A percentile compares a stretch with the other conserved stretches of the same genome.
phyloP scores from a whole-genome alignment of 2,888 invertebrate genomes.

The Troides oblongomaculatus region DNA sequence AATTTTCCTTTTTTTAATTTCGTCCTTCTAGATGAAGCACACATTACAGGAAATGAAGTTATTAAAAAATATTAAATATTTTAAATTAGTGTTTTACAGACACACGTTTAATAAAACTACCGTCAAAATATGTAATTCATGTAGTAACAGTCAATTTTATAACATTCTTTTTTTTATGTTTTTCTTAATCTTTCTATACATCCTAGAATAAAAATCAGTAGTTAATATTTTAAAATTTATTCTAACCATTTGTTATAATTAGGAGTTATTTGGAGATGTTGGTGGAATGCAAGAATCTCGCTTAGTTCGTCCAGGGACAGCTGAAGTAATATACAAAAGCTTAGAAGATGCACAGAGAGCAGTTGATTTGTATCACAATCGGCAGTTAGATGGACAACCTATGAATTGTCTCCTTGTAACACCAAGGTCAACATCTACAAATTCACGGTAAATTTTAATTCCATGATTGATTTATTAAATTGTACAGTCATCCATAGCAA shows the following conservation, averaged over 20 bases:
- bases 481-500: no score
- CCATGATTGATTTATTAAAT: no score
- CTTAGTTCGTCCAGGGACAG: constrained; percentile 91
- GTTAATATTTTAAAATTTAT: not conserved
- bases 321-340: constrained; percentile 94
- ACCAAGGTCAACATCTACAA: constrained; percentile 72
- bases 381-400: constrained; percentile 95
- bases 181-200: no score
- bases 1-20: no score
- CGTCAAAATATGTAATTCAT: no score
- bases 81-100: no score
- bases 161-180: no score
- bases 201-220: not conserved
- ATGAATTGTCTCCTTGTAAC: constrained; percentile 94
- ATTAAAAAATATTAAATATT: no score
- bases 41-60: no score
- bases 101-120: no score
- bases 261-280: constrained; percentile 96
- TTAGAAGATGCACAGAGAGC: constrained; percentile 93
- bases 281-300: constrained; percentile 92
- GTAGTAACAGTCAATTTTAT: no score
- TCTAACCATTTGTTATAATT: constrained; percentile 30
- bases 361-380: constrained; percentile 94
- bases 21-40: no score
- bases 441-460: constrained; percentile 43